phyloP scores from a whole-genome alignment of 1,140 invertebrate species.

The Macrotrachela quadricornifera region DNA sequence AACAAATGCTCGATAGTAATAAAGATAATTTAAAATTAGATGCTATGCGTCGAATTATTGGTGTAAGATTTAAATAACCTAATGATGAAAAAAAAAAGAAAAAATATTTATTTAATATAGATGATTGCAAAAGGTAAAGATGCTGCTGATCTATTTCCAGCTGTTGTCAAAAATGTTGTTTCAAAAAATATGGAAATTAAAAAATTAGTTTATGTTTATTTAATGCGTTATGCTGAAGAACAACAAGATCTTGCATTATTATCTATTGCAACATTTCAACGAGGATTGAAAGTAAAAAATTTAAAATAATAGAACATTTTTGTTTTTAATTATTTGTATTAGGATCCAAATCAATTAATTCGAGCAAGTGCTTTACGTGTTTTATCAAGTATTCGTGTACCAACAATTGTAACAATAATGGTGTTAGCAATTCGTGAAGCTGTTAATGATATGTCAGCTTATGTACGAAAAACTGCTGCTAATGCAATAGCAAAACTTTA shows the following conservation, averaged over 20 bases:
- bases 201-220: slow-evolving; percentile 93
- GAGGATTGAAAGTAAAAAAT: slow-evolving; percentile 60
- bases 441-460: slow-evolving; percentile 89
- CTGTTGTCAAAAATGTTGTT: slow-evolving; percentile 98
- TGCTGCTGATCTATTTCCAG: slow-evolving; percentile 88
- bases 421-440: slow-evolving; percentile 92
- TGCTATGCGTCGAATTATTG: slow-evolving; percentile 97
- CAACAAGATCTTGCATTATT: slow-evolving; percentile 90
- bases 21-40: slow-evolving; percentile 90
- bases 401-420: slow-evolving; percentile 92
- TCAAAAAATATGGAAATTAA: slow-evolving; percentile 97
- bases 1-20: slow-evolving; percentile 77
- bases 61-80: slow-evolving; percentile 23
- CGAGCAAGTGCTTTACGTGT: slow-evolving; percentile 83
- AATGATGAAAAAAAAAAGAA: too few species aligned
- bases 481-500: slow-evolving; percentile 98
- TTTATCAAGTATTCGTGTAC: slow-evolving; percentile 79
- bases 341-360: slow-evolving; percentile 95
- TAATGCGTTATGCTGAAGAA: slow-evolving; percentile 92
- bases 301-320: background rate
- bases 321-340: background rate
- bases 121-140: slow-evolving; percentile 97
- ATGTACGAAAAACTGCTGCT: slow-evolving; percentile 91
- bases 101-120: too few species aligned
- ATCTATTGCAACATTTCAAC: slow-evolving; percentile 93